phyloP scores from a whole-genome alignment of 2,113 vertebrate genomes.

The Columbina picui region DNA sequence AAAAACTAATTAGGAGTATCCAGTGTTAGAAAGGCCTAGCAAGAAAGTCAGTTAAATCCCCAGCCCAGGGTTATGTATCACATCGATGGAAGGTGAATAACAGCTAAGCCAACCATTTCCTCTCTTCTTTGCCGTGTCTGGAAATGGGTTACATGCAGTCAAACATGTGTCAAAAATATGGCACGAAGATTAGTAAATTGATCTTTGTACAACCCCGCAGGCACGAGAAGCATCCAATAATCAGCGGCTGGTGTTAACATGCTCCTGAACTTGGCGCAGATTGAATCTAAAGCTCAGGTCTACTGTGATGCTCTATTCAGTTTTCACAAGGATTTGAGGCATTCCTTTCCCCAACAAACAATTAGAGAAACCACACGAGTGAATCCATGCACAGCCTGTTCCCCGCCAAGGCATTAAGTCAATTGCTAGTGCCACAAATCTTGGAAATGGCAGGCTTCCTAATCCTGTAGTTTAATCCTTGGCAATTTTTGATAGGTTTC shows the following conservation, averaged over 20 bases:
- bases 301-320: not conserved
- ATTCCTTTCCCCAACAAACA: not conserved
- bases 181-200: not conserved
- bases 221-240: not conserved
- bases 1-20: not conserved
- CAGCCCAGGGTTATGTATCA: not conserved
- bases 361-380: not conserved
- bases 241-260: not conserved
- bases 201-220: not conserved
- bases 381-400: not conserved
- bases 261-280: not conserved
- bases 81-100: not conserved
- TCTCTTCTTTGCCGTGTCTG: not conserved
- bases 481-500: conserved; percentile 1
- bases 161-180: not conserved
- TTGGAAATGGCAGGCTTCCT: conserved; percentile 30
- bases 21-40: not conserved
- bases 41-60: not conserved
- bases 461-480: conserved; percentile 47
- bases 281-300: not conserved
- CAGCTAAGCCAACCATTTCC: not conserved
- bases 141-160: not conserved
- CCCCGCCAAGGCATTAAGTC: not conserved
- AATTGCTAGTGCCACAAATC: not conserved
- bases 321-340: not conserved